phyloP scores from a whole-genome alignment of 2,797 vertebrate species.

The Distichodus sexfasciatus region DNA sequence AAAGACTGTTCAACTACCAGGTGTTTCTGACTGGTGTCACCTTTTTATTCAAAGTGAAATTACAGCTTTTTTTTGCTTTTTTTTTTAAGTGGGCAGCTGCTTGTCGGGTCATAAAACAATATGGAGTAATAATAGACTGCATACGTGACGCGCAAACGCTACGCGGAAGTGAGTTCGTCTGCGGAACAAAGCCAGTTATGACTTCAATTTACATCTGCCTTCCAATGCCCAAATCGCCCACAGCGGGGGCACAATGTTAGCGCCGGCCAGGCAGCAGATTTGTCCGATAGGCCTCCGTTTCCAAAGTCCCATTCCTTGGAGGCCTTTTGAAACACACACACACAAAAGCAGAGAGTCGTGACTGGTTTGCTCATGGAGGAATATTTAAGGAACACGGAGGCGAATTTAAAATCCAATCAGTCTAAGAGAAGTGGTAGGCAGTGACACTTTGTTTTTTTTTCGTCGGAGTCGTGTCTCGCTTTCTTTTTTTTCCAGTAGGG shows the following conservation, averaged over 20 bases:
- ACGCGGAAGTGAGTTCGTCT: constrained; percentile 26
- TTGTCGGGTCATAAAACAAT: neutral
- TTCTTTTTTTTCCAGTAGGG: constrained; percentile 46
- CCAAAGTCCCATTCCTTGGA: constrained; percentile 10
- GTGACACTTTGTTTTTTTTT: constrained; percentile 15
- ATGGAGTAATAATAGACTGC: neutral
- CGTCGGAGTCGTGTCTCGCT: constrained; percentile 18
- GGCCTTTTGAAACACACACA: constrained; percentile 22
- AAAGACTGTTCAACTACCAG: too few species aligned
- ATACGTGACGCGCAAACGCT: constrained; percentile 9
- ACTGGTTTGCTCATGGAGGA: neutral
- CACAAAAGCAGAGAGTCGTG: neutral
- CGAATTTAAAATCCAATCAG: constrained; percentile 22
- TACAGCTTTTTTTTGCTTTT: too few species aligned
- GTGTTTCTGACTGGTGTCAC: too few species aligned
- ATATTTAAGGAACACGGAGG: constrained; percentile 6
- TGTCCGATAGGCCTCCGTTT: constrained; percentile 8
- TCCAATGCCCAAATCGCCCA: constrained; percentile 10
- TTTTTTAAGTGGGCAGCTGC: neutral
- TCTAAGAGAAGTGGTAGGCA: constrained; percentile 14
- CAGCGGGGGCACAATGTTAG: constrained; percentile 28
- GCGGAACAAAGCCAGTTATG: constrained; percentile 1
- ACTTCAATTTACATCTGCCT: too few species aligned
- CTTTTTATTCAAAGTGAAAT: too few species aligned
- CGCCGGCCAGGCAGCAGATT: constrained; percentile 15